phyloP scores from a whole-genome alignment of 2,888 invertebrate genomes.

The Idaea aversata region DNA sequence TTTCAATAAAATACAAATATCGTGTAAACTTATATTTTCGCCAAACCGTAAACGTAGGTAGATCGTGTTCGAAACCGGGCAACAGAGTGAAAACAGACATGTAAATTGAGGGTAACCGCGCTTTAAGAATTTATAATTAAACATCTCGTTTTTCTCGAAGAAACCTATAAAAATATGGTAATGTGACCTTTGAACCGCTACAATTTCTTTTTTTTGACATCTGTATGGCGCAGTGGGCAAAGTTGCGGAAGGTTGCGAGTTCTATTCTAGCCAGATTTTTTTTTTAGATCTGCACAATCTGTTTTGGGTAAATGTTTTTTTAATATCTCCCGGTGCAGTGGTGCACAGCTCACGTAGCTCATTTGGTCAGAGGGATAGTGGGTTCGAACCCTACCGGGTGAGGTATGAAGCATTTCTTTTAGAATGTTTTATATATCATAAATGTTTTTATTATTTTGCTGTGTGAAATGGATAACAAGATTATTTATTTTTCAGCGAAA shows the following conservation, averaged over 20 bases:
- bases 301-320: no score
- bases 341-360: no score
- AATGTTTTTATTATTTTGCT: no score
- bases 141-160: slow-evolving; percentile 8
- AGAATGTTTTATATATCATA: no score
- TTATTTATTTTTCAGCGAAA: neutral
- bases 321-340: no score
- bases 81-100: slow-evolving; percentile 18
- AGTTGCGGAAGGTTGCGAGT: neutral
- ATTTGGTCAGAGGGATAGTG: no score
- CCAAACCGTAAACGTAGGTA: neutral
- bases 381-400: no score
- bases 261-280: neutral
- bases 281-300: no score
- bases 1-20: neutral
- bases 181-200: slow-evolving; percentile 20
- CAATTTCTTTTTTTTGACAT: slow-evolving; percentile 8
- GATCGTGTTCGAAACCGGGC: slow-evolving; percentile 9
- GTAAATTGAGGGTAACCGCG: slow-evolving; percentile 22
- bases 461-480: no score
- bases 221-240: neutral
- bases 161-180: slow-evolving; percentile 27
- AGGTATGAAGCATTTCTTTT: no score
- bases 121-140: slow-evolving; percentile 23
- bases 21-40: neutral